Base-by-base conservation (phyloP, 2,797 vertebrate genomes). In the Sciaenops ocellatus region DNA sequence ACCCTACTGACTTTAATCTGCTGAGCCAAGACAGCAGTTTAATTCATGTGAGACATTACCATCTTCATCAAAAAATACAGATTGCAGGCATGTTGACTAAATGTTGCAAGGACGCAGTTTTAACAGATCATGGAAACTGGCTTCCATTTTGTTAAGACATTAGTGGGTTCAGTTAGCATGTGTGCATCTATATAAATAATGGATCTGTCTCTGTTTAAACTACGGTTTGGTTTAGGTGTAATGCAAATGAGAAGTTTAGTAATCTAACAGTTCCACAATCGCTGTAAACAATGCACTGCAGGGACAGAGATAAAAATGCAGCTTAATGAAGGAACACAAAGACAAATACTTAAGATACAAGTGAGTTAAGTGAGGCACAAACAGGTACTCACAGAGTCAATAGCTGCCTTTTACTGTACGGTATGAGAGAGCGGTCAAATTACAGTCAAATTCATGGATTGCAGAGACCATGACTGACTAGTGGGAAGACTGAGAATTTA, bases 401-500 rank as follows among this genome's bases (percentile, higher is more conserved):
- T 15, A 65, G 51, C 5, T 0, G 44, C 55, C 1, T 76, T 64
- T 82, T 76, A 65, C 68, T 69, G 72, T 73, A 74, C 68, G 69
- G 72, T 73, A 74, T 7, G 46, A 78, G 61, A 47, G 59, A 70
- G 68, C n/a, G 83, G 85, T 87, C 65, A 71, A 62, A 80, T 87
- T 86, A 73, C 83, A 82, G 83, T 52, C 10, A 83, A 73, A 87
- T 84, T 82, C 82, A 75, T 24, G 20, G 48, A 76, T 76, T 60
- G 76, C 71, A 86, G 65, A 73, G 81, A 80, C 77, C 68, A 24
- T 79, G 81, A 78, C 84, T 75, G 78, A 71, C 56, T 42, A 44
- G 59, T 11, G 42, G 68, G 75, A 64, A 55, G 56, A 50, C 71
- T 73, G 77, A 76, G 74, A 83, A 82, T 89, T 88, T 90, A 87